Conservation (phyloP, 2,797 vertebrate genomes). For the Amblyopsis hoosieri region DNA sequence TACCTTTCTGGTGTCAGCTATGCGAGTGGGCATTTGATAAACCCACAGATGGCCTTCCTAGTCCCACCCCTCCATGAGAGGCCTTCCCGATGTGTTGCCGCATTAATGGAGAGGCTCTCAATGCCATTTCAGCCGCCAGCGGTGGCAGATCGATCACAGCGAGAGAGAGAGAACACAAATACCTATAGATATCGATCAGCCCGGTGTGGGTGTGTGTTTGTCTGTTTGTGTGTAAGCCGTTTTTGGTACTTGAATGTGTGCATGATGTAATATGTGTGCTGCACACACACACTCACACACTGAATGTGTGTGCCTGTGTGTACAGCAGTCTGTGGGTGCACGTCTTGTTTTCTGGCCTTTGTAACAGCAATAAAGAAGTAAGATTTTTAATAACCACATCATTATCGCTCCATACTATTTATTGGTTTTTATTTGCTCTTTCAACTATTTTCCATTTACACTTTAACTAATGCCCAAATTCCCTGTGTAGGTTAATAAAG, state of each 20-base stretch:
- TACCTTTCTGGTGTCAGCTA: conserved; percentile 58
- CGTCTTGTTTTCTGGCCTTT: too few relatives aligned
- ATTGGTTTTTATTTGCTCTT: too few relatives aligned
- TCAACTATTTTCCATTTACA: too few relatives aligned
- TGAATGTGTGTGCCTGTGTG: not conserved
- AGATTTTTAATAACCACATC: too few relatives aligned
- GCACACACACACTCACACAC: too few relatives aligned
- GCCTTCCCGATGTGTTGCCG: conserved; percentile 52
- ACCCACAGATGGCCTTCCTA: conserved; percentile 58
- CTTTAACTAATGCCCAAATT: not conserved
- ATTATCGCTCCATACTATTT: too few relatives aligned
- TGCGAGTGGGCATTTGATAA: conserved; percentile 64
- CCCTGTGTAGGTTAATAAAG: not conserved
- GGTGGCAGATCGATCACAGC: conserved; percentile 44
- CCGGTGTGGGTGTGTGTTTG: conserved; percentile 4
- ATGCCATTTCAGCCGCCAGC: conserved; percentile 42
- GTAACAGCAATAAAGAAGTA: too few relatives aligned
- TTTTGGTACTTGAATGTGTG: not conserved
- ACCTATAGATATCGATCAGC: conserved; percentile 24
- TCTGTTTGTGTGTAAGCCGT: conserved; percentile 3
- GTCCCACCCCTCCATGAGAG: conserved; percentile 49
- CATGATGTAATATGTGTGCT: not conserved
- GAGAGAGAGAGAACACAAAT: conserved; percentile 3
- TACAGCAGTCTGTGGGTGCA: too few relatives aligned
- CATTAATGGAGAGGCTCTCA: conserved; percentile 41